Evolutionary conservation across 2,797 vertebrate genomes (phyloP), one percentile per base, ranked within the genome.

Genomic region (Allobates femoralis): DNA sequence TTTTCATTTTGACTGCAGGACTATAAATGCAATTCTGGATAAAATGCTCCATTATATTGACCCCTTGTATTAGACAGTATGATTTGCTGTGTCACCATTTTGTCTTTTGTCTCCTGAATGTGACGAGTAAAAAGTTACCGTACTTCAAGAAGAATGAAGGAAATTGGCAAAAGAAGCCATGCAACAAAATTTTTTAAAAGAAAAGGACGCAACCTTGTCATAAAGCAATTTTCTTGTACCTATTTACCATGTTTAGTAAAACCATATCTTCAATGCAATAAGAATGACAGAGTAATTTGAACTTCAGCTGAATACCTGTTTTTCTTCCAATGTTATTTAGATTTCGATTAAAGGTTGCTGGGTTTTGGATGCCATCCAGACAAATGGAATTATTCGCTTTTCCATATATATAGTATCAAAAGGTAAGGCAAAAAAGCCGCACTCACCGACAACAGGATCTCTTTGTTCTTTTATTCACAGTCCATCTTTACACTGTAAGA

Each of bases 311-410:
- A 94, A 94, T 94, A 93, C 90, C 94, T 94, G 92, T 89, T 94
- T 94, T 95, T 94, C 93, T 93, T 94, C 94, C 91, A 91, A 92
- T 92, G 93, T 94, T 95, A 95, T 94, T 95, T 94, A 93, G 91
- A 93, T 94, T 95, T 94, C 93, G 93, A 93, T 30, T 89, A 93
- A 92, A 90, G 89, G 90, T 93, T 93, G 93, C 93, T 93, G 92
- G 92, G 92, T 87, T 92, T 89, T 93, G 93, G 94, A 95, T 91
- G 90, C 89, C 79, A 76, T 93, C 94, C 94, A 95, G 92, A 92
- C 86, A 21, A 93, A 91, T 88, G 87, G 90, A 92, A 88, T 89
- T 91, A 94, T 91, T 92, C 90, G 91, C 90, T 92, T 92, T 90
- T 89, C 93, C 90, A 92, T 91, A 93, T 84, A 94, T 93, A 92